phyloP scores from a whole-genome alignment of 2,113 vertebrate genomes.

The Oplegnathus fasciatus region DNA sequence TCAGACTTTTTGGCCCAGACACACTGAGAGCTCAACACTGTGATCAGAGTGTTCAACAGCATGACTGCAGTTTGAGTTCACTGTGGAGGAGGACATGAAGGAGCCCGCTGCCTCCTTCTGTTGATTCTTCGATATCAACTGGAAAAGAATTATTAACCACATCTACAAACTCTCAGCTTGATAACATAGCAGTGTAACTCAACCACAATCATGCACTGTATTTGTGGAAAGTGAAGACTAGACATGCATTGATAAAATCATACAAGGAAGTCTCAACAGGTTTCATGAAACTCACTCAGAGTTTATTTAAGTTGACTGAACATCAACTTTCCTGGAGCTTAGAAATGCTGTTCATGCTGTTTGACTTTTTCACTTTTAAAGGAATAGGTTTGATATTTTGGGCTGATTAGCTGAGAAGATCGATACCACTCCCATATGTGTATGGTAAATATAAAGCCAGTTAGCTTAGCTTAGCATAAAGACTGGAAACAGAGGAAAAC shows the following conservation, averaged over 20 bases:
- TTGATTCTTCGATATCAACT: conserved; percentile 13
- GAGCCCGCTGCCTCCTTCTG: not conserved
- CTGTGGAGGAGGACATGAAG: not conserved
- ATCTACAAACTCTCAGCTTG: not conserved
- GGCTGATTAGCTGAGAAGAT: no score
- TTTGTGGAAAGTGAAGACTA: not conserved
- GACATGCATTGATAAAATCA: not conserved
- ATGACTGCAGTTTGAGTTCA: conserved; percentile 12
- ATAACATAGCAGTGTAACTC: not conserved
- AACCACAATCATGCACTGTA: not conserved
- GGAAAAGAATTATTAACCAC: conserved; percentile 44
- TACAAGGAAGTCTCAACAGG: not conserved
- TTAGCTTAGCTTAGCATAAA: no score
- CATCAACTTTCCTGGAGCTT: no score
- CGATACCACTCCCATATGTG: no score
- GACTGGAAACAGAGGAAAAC: no score
- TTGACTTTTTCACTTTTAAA: no score
- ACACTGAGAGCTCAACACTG: not conserved
- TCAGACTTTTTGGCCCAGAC: conserved; percentile 41
- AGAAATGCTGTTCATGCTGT: no score
- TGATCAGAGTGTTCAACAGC: not conserved
- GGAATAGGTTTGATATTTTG: no score
- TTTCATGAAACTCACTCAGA: not conserved
- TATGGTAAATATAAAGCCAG: no score
- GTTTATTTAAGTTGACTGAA: no score